Conservation (phyloP, 2,888 invertebrate genomes). For the Eilema sororculum region DNA sequence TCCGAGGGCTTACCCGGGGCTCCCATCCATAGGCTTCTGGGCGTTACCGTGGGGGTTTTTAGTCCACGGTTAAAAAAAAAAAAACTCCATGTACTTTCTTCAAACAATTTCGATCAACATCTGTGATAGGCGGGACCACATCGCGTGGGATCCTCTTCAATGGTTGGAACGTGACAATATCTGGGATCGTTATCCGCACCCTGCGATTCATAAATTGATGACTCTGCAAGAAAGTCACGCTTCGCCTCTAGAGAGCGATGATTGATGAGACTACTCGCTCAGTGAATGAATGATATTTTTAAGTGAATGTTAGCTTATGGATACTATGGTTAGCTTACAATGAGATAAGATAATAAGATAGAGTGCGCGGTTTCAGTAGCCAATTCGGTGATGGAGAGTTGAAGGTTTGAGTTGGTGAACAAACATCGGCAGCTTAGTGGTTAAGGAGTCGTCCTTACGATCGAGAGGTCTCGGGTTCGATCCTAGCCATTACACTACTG, state of each 20-base stretch:
- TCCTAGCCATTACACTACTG: no score
- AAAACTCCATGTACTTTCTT: no score
- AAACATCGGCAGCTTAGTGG: no score
- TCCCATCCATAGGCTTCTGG: no score
- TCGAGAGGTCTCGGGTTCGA: no score
- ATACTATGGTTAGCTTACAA: neutral
- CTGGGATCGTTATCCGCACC: slow-evolving; percentile 8
- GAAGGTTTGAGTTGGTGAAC: neutral
- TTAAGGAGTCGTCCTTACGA: no score
- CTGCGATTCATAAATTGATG: slow-evolving; percentile 7
- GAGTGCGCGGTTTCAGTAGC: neutral
- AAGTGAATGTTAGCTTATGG: neutral
- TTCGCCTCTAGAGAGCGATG: neutral
- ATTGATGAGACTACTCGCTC: no score
- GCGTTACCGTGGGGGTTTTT: no score
- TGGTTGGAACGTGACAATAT: slow-evolving; percentile 13
- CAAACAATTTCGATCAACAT: no score
- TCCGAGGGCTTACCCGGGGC: no score
- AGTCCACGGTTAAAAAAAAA: no score
- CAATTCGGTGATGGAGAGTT: neutral
- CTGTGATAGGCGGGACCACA: neutral
- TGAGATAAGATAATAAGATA: neutral
- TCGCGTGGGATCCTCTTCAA: neutral
- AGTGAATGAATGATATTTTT: neutral
- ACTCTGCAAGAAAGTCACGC: slow-evolving; percentile 8